These are phyloP conservation scores for Drosophila diplacantha DNA, from an alignment of 2,888 invertebrate genomes.

Conservation along the genomic window DNA sequence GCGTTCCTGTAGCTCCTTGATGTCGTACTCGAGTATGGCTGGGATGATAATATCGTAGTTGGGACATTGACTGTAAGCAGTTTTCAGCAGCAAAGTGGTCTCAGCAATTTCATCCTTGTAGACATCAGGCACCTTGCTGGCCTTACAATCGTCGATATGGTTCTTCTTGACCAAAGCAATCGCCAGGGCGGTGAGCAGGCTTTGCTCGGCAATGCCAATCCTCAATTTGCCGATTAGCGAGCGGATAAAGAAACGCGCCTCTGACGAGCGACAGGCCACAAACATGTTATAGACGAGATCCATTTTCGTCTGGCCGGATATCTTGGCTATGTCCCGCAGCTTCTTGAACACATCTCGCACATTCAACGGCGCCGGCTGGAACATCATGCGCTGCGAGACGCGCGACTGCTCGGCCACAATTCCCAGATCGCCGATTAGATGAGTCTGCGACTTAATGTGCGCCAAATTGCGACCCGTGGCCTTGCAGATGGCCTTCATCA, in stretches of 20 bases:
- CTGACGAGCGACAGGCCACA: constrained; percentile 92
- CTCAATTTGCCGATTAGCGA: constrained; percentile 95
- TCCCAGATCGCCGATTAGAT: constrained; percentile 90
- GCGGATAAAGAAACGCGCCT: constrained; percentile 93
- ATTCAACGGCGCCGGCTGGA: constrained; percentile 87
- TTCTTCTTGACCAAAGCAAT: constrained; percentile 84
- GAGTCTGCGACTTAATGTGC: constrained; percentile 84
- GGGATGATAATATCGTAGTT: constrained; percentile 92
- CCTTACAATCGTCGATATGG: constrained; percentile 77
- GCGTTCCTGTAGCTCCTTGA: constrained; percentile 84
- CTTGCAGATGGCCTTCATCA: constrained; percentile 96
- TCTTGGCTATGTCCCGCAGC: constrained; percentile 90
- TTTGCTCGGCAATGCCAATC: constrained; percentile 98
- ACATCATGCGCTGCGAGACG: constrained; percentile 91
- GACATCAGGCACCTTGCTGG: constrained; percentile 80
- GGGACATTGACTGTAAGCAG: constrained; percentile 97
- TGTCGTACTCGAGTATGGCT: constrained; percentile 86
- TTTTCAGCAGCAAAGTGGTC: constrained; percentile 88
- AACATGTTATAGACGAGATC: constrained; percentile 94
- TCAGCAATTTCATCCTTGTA: constrained; percentile 82
- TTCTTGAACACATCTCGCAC: constrained; percentile 87
- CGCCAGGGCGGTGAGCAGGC: constrained; percentile 93
- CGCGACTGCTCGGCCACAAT: constrained; percentile 91
- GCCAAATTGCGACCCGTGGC: constrained; percentile 91
- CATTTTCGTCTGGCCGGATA: constrained; percentile 91